Evolutionary conservation across 2,113 vertebrate genomes (phyloP).

Genomic region (Hippotragus niger): DNA sequence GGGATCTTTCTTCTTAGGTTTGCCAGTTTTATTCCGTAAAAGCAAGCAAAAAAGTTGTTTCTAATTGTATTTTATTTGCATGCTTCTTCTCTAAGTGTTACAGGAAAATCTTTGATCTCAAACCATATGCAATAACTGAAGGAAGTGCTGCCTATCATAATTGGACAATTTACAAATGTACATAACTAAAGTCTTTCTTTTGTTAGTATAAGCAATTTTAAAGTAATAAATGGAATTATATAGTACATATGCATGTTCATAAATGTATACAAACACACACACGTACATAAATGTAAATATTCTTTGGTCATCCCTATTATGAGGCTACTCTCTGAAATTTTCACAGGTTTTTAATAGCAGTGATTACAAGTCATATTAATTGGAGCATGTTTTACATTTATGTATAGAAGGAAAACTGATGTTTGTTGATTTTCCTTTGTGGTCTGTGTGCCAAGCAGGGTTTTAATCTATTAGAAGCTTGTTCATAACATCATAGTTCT

Average conservation of each 20-base stretch:
- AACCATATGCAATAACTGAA: constrained; percentile 74
- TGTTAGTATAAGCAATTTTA: constrained; percentile 56
- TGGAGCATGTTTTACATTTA: background rate
- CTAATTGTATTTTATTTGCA: constrained; percentile 48
- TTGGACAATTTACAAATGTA: constrained; percentile 65
- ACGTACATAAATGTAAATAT: background rate
- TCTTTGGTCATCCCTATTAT: constrained; percentile 49
- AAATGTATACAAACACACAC: background rate
- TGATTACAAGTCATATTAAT: background rate
- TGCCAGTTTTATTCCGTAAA: background rate
- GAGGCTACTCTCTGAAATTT: constrained; percentile 36
- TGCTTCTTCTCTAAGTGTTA: constrained; percentile 41
- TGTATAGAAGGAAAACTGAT: background rate
- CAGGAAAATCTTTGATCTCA: constrained; percentile 68
- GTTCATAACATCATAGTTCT: background rate
- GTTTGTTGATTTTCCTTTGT: background rate
- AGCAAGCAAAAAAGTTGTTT: background rate
- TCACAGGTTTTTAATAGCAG: background rate
- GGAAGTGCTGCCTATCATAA: constrained; percentile 51
- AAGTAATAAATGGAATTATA: background rate
- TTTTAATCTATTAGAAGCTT: background rate
- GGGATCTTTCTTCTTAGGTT: constrained; percentile 1
- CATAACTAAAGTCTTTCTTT: constrained; percentile 43
- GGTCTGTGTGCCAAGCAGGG: background rate
- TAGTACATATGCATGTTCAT: background rate